Evolutionary conservation across 2,888 invertebrate species (phyloP).

Genomic region (Drepanosiphum platanoidis): DNA sequence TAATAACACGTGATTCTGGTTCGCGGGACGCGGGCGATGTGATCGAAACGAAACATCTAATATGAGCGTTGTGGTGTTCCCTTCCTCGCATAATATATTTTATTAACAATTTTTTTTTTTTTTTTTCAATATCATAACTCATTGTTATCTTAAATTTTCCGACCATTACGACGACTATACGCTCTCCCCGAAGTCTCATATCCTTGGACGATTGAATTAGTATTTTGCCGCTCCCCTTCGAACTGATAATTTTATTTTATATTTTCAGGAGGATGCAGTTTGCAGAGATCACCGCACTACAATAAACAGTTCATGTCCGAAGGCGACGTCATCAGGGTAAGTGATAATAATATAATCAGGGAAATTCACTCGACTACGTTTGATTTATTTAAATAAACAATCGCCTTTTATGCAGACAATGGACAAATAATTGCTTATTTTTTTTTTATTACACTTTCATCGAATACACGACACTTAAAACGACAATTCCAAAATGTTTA

Average conservation of each 20-base stretch:
- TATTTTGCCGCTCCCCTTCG: too few relatives aligned
- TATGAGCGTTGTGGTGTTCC: background rate
- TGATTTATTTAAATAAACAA: too few relatives aligned
- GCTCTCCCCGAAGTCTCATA: background rate
- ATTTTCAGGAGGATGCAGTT: constrained; percentile 81
- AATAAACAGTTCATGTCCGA: constrained; percentile 83
- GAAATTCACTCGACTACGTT: too few relatives aligned
- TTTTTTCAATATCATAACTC: background rate
- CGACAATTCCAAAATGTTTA: too few relatives aligned
- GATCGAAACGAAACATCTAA: background rate
- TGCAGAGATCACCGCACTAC: constrained; percentile 83
- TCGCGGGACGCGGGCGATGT: background rate
- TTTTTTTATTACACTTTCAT: too few relatives aligned
- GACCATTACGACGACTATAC: background rate
- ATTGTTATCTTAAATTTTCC: background rate
- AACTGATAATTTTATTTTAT: constrained; percentile 44
- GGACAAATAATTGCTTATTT: too few relatives aligned
- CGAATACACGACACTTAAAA: too few relatives aligned
- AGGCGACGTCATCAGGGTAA: constrained; percentile 86
- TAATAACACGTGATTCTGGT: background rate
- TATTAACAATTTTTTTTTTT: too few relatives aligned
- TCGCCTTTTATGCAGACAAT: too few relatives aligned
- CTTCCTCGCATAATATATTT: background rate
- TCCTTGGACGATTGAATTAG: background rate
- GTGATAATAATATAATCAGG: constrained; percentile 3